Percentiles rank a stretch among this genome's conserved stretches.
Conservation (phyloP, 2,113 vertebrate genomes). For the Sigmodon hispidus region DNA sequence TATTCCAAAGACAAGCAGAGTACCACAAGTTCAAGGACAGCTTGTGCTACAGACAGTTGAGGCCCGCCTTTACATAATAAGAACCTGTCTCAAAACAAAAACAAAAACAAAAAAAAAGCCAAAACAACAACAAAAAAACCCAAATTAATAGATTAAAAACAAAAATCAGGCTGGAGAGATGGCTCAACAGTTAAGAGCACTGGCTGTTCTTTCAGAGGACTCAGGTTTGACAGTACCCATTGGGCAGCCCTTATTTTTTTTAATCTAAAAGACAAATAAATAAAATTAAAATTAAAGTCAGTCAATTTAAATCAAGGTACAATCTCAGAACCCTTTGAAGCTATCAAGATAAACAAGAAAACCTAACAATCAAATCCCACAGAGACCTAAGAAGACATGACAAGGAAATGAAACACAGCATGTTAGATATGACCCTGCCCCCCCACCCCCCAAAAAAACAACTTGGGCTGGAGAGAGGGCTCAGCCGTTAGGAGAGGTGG, state of each 20-base stretch:
- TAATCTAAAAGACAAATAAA: background rate
- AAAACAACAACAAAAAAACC: background rate
- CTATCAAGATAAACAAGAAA: conserved; percentile 13
- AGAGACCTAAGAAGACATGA: background rate
- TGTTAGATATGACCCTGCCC: background rate
- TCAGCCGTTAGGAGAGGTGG: background rate
- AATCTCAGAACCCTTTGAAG: background rate
- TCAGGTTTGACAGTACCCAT: background rate
- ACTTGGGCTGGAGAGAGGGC: background rate
- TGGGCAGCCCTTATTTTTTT: background rate
- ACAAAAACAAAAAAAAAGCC: background rate
- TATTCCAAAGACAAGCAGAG: background rate
- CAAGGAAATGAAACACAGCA: background rate
- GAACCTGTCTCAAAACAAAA: background rate
- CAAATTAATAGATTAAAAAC: background rate
- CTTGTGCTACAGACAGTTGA: background rate
- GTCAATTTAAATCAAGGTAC: background rate
- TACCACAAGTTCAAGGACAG: background rate
- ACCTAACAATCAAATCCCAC: background rate
- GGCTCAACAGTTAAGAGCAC: background rate
- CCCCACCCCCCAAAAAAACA: too few relatives aligned
- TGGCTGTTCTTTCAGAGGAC: background rate
- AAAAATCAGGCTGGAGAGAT: background rate
- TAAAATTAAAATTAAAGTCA: conserved; percentile 12
- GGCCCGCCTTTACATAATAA: background rate